phyloP scores from a whole-genome alignment of 1,140 invertebrate species.

The Hormaphis cornu region DNA sequence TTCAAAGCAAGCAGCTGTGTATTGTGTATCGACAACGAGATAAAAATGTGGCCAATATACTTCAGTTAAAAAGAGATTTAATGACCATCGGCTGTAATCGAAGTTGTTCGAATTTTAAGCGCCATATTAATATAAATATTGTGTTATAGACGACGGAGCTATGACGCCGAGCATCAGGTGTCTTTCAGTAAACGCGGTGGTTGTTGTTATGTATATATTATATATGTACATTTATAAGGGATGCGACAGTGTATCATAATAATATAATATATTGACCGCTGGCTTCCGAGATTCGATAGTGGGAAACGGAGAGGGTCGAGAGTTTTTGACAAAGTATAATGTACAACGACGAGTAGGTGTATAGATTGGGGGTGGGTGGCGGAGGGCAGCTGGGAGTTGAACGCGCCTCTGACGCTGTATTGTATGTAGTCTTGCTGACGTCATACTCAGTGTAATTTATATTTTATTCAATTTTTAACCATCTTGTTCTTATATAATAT shows the following conservation, averaged over 20 bases:
- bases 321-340: neutral
- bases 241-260: neutral
- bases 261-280: constrained; percentile 14
- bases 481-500: too few relatives aligned
- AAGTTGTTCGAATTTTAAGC: too few relatives aligned
- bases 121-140: too few relatives aligned
- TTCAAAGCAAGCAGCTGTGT: too few relatives aligned
- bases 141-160: neutral
- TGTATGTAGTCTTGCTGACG: neutral
- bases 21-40: too few relatives aligned
- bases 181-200: neutral
- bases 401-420: neutral
- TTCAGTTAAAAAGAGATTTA: too few relatives aligned
- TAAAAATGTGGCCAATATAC: too few relatives aligned
- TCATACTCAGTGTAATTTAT: neutral
- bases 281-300: neutral
- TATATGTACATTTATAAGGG: neutral
- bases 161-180: neutral
- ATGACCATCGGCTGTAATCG: too few relatives aligned
- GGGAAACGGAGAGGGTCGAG: neutral
- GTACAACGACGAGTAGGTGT: neutral
- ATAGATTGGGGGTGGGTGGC: neutral
- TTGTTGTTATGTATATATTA: neutral
- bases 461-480: constrained; percentile 1
- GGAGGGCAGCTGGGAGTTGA: neutral